Conservation (phyloP, 1,140 invertebrate species). For the Cotesia chilonis region DNA sequence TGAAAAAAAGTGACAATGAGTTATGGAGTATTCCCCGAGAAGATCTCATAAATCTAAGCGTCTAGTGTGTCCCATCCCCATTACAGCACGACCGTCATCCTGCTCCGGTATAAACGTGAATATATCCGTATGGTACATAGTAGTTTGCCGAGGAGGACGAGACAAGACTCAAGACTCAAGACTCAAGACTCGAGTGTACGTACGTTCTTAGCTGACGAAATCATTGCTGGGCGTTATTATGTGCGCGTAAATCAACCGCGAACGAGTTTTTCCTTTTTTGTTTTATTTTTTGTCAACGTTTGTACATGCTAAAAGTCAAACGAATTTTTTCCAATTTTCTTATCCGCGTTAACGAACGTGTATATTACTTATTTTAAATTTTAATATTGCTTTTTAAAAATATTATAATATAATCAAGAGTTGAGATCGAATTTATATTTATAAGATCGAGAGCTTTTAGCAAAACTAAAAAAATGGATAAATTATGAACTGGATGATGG, state of each 20-base stretch:
- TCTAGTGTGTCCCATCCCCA: slow-evolving; percentile 6
- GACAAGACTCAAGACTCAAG: slow-evolving; percentile 15
- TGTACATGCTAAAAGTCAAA: not conserved
- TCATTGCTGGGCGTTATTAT: slow-evolving; percentile 44
- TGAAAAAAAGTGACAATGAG: slow-evolving; percentile 39
- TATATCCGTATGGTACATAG: slow-evolving; percentile 23
- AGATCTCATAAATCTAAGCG: slow-evolving; percentile 59
- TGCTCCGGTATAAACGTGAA: slow-evolving; percentile 3
- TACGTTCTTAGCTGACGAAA: slow-evolving; percentile 34
- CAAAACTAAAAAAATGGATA: not conserved
- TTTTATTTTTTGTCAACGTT: slow-evolving; percentile 9
- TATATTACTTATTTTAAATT: no score
- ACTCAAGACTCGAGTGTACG: no score
- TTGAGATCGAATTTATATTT: no score
- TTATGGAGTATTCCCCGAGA: slow-evolving; percentile 50
- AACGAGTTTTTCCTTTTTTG: slow-evolving; percentile 51
- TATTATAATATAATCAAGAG: no score
- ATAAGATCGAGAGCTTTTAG: no score
- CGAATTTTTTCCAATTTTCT: no score
- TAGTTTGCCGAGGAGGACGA: not conserved
- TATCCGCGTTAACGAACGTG: no score
- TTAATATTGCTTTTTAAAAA: no score
- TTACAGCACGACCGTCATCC: no score
- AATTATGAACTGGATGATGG: not conserved
- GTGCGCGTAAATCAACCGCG: slow-evolving; percentile 59